Evolutionary conservation across 2,113 vertebrate genomes (phyloP).

Genomic region (Corynorhinus townsendii): DNA sequence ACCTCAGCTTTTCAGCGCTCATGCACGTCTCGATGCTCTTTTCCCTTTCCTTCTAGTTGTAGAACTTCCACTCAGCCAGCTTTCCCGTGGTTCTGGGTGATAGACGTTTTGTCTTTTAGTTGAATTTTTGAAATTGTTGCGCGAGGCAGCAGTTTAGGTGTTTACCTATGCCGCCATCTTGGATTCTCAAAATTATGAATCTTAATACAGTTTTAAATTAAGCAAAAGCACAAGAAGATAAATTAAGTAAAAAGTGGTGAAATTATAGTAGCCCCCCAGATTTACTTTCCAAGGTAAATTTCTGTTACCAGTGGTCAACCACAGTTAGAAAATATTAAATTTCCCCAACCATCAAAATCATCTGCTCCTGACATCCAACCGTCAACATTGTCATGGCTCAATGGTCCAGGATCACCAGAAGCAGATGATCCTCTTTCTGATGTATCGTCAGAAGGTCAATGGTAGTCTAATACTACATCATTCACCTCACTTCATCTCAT

Average conservation of each 20-base stretch:
- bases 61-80: too few species aligned
- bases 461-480: neutral
- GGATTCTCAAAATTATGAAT: neutral
- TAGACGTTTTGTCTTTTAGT: too few species aligned
- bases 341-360: neutral
- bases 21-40: too few species aligned
- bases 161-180: too few species aligned
- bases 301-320: neutral
- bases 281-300: neutral
- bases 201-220: neutral
- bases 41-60: too few species aligned
- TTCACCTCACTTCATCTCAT: neutral
- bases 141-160: too few species aligned
- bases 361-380: neutral
- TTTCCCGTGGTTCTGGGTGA: too few species aligned
- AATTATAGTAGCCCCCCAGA: neutral
- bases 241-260: neutral
- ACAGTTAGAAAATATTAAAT: neutral
- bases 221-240: neutral
- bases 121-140: too few species aligned
- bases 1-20: too few species aligned
- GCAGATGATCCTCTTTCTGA: neutral
- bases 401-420: neutral
- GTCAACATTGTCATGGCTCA: neutral
- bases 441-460: neutral